These are phyloP conservation scores for Coluber constrictor DNA, from an alignment of 2,797 vertebrate genomes.

Conservation along the genomic window DNA sequence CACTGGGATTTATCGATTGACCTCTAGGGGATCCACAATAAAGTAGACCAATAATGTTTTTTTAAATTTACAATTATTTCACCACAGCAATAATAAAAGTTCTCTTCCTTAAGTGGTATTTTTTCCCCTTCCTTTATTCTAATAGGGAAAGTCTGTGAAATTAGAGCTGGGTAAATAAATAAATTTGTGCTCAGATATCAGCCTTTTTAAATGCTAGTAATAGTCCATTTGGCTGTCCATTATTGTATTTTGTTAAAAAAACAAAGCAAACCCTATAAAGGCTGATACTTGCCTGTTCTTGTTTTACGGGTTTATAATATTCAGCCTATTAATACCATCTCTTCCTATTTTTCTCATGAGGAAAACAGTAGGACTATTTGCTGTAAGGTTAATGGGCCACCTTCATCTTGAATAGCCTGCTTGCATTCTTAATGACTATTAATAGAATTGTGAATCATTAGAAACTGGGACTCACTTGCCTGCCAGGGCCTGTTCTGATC, in stretches of 20 bases:
- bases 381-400: background rate
- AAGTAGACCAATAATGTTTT: background rate
- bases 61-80: background rate
- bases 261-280: background rate
- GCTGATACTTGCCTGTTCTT: background rate
- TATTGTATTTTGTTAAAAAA: background rate
- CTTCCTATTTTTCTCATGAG: background rate
- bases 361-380: background rate
- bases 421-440: background rate
- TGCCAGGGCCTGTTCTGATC: background rate
- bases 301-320: background rate
- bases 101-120: background rate
- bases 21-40: background rate
- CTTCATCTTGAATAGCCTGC: background rate
- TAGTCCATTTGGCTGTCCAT: too few species aligned
- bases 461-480: background rate
- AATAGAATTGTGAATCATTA: background rate
- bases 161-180: background rate
- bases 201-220: background rate
- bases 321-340: background rate
- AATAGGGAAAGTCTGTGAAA: background rate
- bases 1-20: background rate
- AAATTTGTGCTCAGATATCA: background rate
- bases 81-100: background rate
- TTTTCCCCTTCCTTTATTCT: background rate